Evolutionary conservation across 2,888 invertebrate genomes (phyloP), one percentile per base, ranked within the genome.

Genomic region (Quadroppia sp.): DNA sequence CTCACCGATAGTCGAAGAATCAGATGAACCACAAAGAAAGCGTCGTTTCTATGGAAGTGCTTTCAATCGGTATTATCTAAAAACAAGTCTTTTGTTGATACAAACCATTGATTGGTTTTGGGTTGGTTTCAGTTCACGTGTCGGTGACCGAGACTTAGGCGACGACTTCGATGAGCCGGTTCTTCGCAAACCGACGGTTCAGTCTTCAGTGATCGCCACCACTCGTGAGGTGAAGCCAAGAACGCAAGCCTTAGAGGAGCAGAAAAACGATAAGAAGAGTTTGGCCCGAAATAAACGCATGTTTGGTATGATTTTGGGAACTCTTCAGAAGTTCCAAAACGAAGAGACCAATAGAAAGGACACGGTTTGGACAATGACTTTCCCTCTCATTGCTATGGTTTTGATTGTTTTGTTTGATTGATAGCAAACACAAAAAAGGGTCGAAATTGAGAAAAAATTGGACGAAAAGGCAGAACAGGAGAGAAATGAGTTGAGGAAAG

Each of bases 281-380:
- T 82, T 83, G 78, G 85, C 45, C 28, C 75, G 97, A 78, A 98
- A 98, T 83, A 87, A 91, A 77, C 87, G 98, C 74, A 97, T 99
- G 90, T 97, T 99, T 85, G 96, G 97, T 11, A 90, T 95, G 25
- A 85, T 99, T 59, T 84, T 98, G 72, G 97, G 98, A 4, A 98
- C 98, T 17, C 83, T 99, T 78, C 93, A 95, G 81, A 93, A 92
- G 82, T 98, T 98, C 82, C 90, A 94, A 80, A 92, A 92, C 81
- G 96, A 97, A 81, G 94, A 96, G 83, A 92, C 92, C 74, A 89
- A 89, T 73, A 84, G 92, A 77, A 92, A 93, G 82, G 89, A 90
- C 67, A 92, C 90, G 85, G 88, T 88, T 82, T 80, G 78, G n/a
- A 32, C 20, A 20, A 59, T 25, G 40, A 42, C 30, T 23, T 69